phyloP scores from a whole-genome alignment of 1,140 invertebrate genomes.

The Brachionus rotundiformis region DNA sequence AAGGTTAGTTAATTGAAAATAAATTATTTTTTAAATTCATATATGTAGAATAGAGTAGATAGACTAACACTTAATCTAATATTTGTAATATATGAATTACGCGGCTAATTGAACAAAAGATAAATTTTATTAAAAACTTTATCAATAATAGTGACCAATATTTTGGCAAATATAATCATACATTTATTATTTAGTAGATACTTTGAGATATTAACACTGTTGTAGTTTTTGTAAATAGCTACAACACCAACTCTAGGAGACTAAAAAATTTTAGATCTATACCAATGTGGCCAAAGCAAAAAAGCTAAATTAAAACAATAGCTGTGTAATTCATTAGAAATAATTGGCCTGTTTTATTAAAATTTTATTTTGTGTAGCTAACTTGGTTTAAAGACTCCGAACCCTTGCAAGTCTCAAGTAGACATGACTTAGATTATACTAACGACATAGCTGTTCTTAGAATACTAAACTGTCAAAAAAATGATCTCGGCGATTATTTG shows the following conservation, averaged over 20 bases:
- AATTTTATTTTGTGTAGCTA: slow-evolving; percentile 17
- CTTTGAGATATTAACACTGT: no score
- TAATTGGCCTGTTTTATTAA: not conserved
- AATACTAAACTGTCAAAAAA: slow-evolving; percentile 28
- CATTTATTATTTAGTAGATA: no score
- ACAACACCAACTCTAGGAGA: no score
- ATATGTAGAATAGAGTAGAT: not conserved
- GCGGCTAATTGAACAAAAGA: no score
- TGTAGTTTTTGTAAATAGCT: no score
- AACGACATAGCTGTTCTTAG: not conserved
- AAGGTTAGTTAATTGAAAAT: slow-evolving; percentile 57
- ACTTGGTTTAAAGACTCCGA: slow-evolving; percentile 48
- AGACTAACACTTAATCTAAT: not conserved
- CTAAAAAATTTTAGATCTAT: not conserved
- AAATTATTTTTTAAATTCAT: not conserved
- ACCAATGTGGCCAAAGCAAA: no score
- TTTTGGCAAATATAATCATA: no score
- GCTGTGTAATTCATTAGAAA: not conserved
- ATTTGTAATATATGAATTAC: not conserved
- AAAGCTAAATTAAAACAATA: not conserved
- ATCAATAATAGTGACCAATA: no score
- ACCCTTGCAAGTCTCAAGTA: slow-evolving; percentile 25
- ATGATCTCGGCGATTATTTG: slow-evolving; percentile 38
- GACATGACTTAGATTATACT: slow-evolving; percentile 27
- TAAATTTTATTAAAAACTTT: not conserved